Evolutionary conservation across 2,113 vertebrate species (phyloP).

Genomic region (Sorex fumeus): DNA sequence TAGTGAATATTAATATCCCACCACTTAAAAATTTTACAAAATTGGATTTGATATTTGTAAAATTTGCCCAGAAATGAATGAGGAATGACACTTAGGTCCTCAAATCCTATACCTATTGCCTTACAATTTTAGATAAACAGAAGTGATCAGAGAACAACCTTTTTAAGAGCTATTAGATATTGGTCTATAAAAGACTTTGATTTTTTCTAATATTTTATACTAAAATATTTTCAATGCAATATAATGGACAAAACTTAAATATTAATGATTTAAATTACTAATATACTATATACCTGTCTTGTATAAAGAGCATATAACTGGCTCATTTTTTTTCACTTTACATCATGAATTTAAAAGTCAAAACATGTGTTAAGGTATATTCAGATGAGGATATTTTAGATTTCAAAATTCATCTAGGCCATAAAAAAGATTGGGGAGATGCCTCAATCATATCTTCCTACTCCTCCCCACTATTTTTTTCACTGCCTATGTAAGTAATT

Average conservation of each 20-base stretch:
- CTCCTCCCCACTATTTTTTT: constrained; percentile 27
- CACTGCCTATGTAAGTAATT: constrained; percentile 57
- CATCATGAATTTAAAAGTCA: constrained; percentile 45
- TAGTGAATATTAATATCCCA: background rate
- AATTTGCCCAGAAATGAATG: background rate
- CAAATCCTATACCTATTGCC: background rate
- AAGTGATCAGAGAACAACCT: background rate
- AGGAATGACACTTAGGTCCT: background rate
- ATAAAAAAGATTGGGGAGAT: constrained; percentile 37
- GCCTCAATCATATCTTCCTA: constrained; percentile 1
- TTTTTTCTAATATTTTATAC: background rate
- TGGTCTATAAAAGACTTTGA: background rate
- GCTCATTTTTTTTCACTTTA: background rate
- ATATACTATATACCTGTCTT: background rate
- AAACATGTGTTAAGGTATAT: constrained; percentile 37
- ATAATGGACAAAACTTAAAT: constrained; percentile 6
- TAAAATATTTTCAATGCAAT: background rate
- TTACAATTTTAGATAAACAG: background rate
- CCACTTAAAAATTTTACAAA: constrained; percentile 1
- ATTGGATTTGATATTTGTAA: constrained; percentile 3
- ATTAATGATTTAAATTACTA: constrained; percentile 12
- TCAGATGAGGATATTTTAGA: constrained; percentile 52
- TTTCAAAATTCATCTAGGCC: constrained; percentile 60
- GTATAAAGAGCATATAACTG: background rate
- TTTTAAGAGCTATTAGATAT: background rate